Evolutionary conservation across 2,797 vertebrate genomes (phyloP), one percentile per base, ranked within the genome.

Genomic region (Scomberomorus guttatus): DNA sequence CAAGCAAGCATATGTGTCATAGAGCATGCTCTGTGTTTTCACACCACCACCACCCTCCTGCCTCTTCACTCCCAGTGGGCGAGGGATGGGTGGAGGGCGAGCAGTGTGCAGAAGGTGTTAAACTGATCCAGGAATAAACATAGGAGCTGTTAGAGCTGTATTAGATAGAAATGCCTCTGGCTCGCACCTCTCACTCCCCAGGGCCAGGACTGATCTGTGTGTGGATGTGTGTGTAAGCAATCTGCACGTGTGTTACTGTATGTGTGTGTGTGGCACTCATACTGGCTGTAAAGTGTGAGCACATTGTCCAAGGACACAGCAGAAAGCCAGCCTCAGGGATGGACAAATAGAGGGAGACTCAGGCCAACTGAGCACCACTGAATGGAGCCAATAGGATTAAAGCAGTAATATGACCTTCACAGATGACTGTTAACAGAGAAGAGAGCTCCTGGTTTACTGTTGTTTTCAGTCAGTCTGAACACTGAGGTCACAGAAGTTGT

Each of bases 381-480:
- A 83, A 70, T 58, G 60, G 64, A 90, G 84, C 81, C 84, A 86
- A 79, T 63, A 87, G 86, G 89, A 89, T 92, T 90, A 90, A 80
- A 87, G 79, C 81, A 55, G 67, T 66, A 73, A 50, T n/a, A 60
- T 76, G 86, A 92, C 92, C 90, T 91, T 93, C 86, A 92, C 80
- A 82, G 44, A 81, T 52, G 67, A 81, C 69, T 69, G 73, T 73
- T 79, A 55, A 55, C 64, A 34, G 62, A 79, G 74, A 58, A 61
- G 58, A 51, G 55, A 77, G 63, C 25, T 62, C 29, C 12, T 66
- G 72, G 6, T 82, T 81, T 48, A 48, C 48, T 80, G 64, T 75
- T 70, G 79, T 80, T 82, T 77, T 76, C 51, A 79, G 60, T 77
- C 58, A 56, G 54, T 20, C 29, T 74, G 55, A 25, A 6, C 78